Evolutionary conservation across 1,140 invertebrate genomes (phyloP).

Genomic region (Planococcus citri): DNA sequence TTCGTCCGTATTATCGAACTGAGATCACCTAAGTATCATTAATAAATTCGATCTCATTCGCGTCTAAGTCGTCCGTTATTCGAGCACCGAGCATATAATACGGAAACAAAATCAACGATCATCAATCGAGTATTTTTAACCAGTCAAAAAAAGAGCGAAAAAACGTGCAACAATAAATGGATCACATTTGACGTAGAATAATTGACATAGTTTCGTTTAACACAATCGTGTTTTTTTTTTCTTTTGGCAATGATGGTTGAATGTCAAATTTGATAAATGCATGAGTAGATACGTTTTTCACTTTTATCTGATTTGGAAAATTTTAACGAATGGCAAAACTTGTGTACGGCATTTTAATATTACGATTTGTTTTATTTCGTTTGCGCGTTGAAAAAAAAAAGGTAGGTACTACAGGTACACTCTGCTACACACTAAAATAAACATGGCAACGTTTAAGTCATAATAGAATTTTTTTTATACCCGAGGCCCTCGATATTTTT

Average conservation of each 20-base stretch:
- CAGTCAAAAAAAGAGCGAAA: background rate
- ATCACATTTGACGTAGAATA: conserved; percentile 7
- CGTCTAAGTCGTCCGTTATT: background rate
- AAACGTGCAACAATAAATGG: background rate
- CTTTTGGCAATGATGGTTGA: background rate
- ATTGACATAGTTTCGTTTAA: background rate
- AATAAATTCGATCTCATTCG: background rate
- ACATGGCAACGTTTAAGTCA: no score
- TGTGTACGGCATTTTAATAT: background rate
- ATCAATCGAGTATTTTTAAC: background rate
- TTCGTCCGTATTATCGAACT: background rate
- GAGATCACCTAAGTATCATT: background rate
- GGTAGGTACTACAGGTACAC: no score
- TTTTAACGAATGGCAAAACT: background rate
- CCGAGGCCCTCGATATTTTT: no score
- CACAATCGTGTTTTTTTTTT: background rate
- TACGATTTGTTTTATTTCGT: background rate
- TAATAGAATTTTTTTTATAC: no score
- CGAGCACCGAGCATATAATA: background rate
- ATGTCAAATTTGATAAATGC: conserved; percentile 7
- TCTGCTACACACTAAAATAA: no score
- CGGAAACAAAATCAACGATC: background rate
- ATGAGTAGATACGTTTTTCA: background rate
- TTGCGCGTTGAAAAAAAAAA: no score
- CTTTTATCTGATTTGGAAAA: background rate